Evolutionary conservation across 2,113 vertebrate genomes (phyloP).

Genomic region (Sylvilagus bachmani): DNA sequence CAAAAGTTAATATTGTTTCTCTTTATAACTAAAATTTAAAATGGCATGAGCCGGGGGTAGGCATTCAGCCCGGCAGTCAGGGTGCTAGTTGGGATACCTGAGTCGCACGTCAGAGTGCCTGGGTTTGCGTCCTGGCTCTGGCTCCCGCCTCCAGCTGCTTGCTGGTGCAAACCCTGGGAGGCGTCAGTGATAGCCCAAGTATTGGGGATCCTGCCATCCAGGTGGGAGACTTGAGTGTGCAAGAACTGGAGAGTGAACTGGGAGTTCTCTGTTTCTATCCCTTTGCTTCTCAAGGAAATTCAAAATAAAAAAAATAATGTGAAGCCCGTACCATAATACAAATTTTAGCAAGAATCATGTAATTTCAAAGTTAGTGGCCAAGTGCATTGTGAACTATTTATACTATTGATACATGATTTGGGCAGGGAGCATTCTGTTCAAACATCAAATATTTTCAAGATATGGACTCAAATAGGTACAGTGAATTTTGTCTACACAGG

Average conservation of each 20-base stretch:
- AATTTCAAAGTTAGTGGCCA: background rate
- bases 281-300: too few relatives aligned
- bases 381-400: background rate
- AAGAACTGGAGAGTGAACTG: too few relatives aligned
- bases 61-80: too few relatives aligned
- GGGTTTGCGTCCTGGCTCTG: too few relatives aligned
- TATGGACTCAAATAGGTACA: background rate
- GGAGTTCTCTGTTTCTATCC: too few relatives aligned
- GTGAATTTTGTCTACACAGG: background rate
- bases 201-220: too few relatives aligned
- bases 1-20: background rate
- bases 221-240: too few relatives aligned
- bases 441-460: background rate
- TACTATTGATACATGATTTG: background rate
- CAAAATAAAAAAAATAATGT: background rate
- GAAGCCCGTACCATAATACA: background rate
- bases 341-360: background rate
- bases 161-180: too few relatives aligned
- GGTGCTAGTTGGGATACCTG: too few relatives aligned
- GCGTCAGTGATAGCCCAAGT: too few relatives aligned
- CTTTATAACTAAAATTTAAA: slow-evolving; percentile 13
- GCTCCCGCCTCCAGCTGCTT: too few relatives aligned
- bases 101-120: too few relatives aligned
- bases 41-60: background rate
- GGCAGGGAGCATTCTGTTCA: background rate